Base-by-base conservation (phyloP, 2,797 vertebrate species). In the Heterohyrax brucei region DNA sequence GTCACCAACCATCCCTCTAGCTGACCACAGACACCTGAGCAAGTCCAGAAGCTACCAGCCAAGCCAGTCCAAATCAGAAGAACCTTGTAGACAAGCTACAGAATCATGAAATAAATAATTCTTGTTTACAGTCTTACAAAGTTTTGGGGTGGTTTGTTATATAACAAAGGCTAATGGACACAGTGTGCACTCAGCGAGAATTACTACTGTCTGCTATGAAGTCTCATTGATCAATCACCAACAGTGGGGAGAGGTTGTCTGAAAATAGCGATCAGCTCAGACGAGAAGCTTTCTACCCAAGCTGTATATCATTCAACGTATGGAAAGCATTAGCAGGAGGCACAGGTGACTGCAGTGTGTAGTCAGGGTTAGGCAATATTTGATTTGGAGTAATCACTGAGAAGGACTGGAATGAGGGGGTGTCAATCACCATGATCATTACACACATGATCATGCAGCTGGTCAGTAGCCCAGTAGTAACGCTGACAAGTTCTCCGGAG, bases 401-500 rank as follows among this genome's bases (percentile, higher is more conserved):
- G 61, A 93, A 91, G 39, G 30, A 66, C 39, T 94, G 48, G 56
- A 59, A 89, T 39, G 68, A 59, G 81, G 39, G 75, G 19, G 46
- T 94, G 88, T 92, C 83, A 95, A 1, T 94, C 81, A 48, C 70
- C 72, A 92, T 62, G 50, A 85, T 93, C 76, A 83, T 95, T 93
- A 84, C 44, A 91, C 0, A 1, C 44, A 77, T 68, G 81, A 76
- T 89, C 85, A 96, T 75, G 78, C 33, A 87, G 76, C 88, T 95
- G 88, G 64, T 97, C 68, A 80, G 39, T 83, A 79, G 70, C 50
- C 91, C 64, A 94, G 26, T 2, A 30, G 72, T 44, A 83, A 73
- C 50, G 70, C 24, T 92, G 70, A 14, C 59, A 90, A 87, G 30
- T 80, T 92, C 86, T 68, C 81, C n/a, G 79, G 92, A 94, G 72